phyloP scores from a whole-genome alignment of 1,140 invertebrate species.

The Eurosta solidaginis region DNA sequence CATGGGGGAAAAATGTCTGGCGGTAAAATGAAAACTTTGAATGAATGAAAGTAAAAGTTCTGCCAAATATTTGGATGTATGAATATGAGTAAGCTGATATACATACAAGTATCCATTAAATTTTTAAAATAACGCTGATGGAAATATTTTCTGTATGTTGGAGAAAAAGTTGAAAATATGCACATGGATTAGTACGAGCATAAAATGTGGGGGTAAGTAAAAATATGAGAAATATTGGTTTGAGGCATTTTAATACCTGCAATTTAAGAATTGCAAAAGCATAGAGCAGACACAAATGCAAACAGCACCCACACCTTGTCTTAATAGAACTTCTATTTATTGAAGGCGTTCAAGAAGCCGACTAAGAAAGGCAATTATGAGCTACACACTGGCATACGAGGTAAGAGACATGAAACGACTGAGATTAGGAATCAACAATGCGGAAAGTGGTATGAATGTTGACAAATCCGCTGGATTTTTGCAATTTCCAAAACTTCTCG shows the following conservation, averaged over 20 bases:
- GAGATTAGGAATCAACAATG: too few relatives aligned
- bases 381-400: neutral
- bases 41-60: slow-evolving; percentile 3
- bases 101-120: neutral
- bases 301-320: neutral
- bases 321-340: neutral
- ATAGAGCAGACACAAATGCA: neutral
- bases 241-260: neutral
- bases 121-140: neutral
- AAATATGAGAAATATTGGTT: neutral
- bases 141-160: neutral
- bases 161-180: neutral
- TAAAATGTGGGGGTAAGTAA: too few relatives aligned
- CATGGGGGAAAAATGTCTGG: neutral
- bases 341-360: neutral
- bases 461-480: neutral
- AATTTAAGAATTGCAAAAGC: neutral
- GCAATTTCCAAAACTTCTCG: too few relatives aligned
- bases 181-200: too few relatives aligned
- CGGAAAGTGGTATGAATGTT: too few relatives aligned
- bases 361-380: neutral
- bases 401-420: neutral
- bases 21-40: neutral
- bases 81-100: neutral
- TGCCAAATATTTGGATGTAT: neutral